Percentiles rank a stretch among this genome's conserved stretches.
Evolutionary conservation across 2,888 invertebrate species (phyloP).

Genomic region (Tetanocera ferruginea): DNA sequence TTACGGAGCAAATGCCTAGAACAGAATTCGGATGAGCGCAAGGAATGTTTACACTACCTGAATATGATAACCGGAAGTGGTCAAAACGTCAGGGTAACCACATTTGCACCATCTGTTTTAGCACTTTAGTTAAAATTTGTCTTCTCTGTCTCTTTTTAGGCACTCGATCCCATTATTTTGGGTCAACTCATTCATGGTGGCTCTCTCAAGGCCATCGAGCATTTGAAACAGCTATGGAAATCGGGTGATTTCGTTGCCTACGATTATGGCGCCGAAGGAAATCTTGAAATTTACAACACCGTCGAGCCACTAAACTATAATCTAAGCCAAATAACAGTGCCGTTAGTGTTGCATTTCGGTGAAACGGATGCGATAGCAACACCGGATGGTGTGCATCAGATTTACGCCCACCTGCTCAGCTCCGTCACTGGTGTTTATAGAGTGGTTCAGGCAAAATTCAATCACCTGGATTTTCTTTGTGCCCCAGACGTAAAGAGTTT

Average conservation of each 20-base stretch:
- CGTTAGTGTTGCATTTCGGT: conserved; percentile 60
- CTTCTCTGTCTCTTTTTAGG: conserved; percentile 42
- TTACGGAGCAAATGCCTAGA: conserved; percentile 48
- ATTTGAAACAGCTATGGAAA: conserved; percentile 61
- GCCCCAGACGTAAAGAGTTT: conserved; percentile 54
- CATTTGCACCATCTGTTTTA: background rate
- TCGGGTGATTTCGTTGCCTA: conserved; percentile 64
- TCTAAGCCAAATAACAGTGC: conserved; percentile 54
- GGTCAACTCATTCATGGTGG: conserved; percentile 61
- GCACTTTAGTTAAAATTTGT: background rate
- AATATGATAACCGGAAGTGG: conserved; percentile 42
- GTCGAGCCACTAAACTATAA: conserved; percentile 58
- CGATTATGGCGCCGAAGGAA: conserved; percentile 60
- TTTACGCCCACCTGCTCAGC: conserved; percentile 57
- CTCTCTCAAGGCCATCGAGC: conserved; percentile 58
- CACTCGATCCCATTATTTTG: conserved; percentile 58
- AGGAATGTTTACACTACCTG: conserved; percentile 38
- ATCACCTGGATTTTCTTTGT: conserved; percentile 63
- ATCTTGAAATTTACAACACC: conserved; percentile 49
- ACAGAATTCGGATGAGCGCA: conserved; percentile 33
- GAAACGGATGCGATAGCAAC: conserved; percentile 63
- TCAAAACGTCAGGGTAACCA: conserved; percentile 34
- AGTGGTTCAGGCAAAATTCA: conserved; percentile 57
- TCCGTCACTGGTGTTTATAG: conserved; percentile 56
- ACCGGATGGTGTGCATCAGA: conserved; percentile 58